Evolutionary conservation across 2,888 invertebrate genomes (phyloP), one percentile per base, ranked within the genome.

Genomic region (Macroteleia sp.): DNA sequence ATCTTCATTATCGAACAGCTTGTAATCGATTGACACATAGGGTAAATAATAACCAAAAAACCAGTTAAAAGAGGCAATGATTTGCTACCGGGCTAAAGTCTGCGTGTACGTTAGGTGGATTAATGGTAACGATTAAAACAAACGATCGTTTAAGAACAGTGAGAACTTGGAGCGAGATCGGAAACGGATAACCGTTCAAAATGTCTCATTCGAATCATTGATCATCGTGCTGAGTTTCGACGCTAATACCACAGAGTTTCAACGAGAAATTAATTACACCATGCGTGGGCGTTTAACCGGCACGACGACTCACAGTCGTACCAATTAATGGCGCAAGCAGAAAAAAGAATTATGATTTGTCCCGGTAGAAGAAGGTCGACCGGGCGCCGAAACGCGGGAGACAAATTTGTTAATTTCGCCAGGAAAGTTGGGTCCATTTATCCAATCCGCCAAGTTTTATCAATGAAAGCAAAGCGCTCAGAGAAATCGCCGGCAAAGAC

Each of bases 171-270:
- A 79, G 30, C 62, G 79, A 83, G 86, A 89, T 89, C 86, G 87
- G 85, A 85, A 86, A 91, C 86, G 84, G 87, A 91, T 91, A 84
- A 86, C 86, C 88, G 82, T 80, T 90, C 90, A 88, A 87, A 90
- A 90, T 89, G 88, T 90, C 89, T 90, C 90, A 90, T 90, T 90
- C 87, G 87, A 79, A 34, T 86, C 84, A 88, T 91, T 90, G 89
- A 91, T 91, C 89, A 91, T 77, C 83, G 34, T 44, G 79, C 81
- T 81, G 77, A 81, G 83, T 86, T 85, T 83, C 80, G 46, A n/a
- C n/a, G n/a, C 70, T 64, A 64, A 77, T 77, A 81, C 81, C 70
- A 81, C 79, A 79, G 77, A 79, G 79, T 85, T 85, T 86, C 86
- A 83, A 81, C 86, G 84, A 83, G 82, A 81, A 88, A 89, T 89